Conservation (phyloP, 2,113 vertebrate genomes). For the Pimephales promelas region DNA sequence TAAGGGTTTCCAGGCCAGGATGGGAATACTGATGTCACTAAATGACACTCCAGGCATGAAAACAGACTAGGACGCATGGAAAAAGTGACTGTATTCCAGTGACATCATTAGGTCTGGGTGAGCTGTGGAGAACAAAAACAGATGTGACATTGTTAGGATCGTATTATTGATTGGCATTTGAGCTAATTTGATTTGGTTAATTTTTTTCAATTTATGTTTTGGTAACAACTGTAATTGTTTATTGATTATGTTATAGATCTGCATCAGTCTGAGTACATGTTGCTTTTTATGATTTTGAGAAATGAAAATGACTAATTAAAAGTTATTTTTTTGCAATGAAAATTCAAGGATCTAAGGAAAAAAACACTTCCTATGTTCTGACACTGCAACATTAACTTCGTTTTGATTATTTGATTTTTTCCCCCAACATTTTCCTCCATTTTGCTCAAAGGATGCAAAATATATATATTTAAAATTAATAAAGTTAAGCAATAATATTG, state of each 20-base stretch:
- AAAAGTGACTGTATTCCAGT: conserved; percentile 28
- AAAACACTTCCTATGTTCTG: neutral
- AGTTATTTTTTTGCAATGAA: neutral
- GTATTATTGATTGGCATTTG: neutral
- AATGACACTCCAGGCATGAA: conserved; percentile 42
- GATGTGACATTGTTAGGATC: neutral
- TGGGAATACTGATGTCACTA: conserved; percentile 34
- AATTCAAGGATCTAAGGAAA: neutral
- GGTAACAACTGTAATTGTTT: neutral
- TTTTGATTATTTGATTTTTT: neutral
- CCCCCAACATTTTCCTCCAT: no score
- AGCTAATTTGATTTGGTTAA: neutral
- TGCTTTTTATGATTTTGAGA: neutral
- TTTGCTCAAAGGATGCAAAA: no score
- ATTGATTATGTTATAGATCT: neutral
- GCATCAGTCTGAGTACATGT: neutral
- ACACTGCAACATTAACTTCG: neutral
- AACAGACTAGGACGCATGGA: conserved; percentile 38
- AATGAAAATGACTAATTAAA: neutral
- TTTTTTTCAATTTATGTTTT: neutral
- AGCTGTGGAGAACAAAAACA: conserved; percentile 7
- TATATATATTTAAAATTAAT: no score
- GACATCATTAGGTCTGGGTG: conserved; percentile 39
- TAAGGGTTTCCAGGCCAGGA: conserved; percentile 42
- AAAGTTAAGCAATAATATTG: no score